Evolutionary conservation across 2,888 invertebrate species (phyloP).

Genomic region (Leptopilina syphax): DNA sequence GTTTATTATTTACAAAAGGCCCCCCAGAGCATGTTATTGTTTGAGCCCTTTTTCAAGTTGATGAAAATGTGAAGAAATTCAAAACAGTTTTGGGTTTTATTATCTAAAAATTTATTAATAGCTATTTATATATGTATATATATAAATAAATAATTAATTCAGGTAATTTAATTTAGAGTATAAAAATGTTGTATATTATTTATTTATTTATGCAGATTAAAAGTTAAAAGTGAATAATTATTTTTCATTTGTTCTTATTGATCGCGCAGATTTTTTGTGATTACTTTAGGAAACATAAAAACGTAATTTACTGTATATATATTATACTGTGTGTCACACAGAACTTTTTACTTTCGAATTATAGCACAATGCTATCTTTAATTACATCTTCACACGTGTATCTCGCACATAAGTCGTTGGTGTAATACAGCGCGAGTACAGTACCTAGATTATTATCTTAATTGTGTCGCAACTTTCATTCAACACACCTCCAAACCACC

Average conservation of each 20-base stretch:
- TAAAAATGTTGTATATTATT: too few relatives aligned
- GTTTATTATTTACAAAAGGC: too few relatives aligned
- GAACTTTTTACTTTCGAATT: conserved; percentile 16
- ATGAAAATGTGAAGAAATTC: too few relatives aligned
- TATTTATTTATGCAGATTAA: too few relatives aligned
- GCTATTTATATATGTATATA: too few relatives aligned
- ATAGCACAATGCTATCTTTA: conserved; percentile 23
- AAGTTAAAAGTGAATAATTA: too few relatives aligned
- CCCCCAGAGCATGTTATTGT: too few relatives aligned
- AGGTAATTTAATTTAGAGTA: too few relatives aligned
- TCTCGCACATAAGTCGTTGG: conserved; percentile 29
- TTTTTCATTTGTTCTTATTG: neutral
- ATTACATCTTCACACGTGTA: conserved; percentile 35
- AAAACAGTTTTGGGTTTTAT: too few relatives aligned
- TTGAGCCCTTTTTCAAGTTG: too few relatives aligned
- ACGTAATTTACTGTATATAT: neutral
- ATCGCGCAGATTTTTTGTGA: conserved; percentile 1
- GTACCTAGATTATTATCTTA: conserved; percentile 64
- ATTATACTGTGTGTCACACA: neutral
- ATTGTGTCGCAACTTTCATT: conserved; percentile 63
- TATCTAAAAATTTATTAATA: too few relatives aligned
- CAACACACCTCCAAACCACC: neutral
- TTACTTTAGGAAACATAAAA: conserved; percentile 3
- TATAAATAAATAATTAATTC: too few relatives aligned
- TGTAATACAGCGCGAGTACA: conserved; percentile 36